Evolutionary conservation across 2,113 vertebrate species (phyloP).

Genomic region (Leptobrachium ailaonicum): DNA sequence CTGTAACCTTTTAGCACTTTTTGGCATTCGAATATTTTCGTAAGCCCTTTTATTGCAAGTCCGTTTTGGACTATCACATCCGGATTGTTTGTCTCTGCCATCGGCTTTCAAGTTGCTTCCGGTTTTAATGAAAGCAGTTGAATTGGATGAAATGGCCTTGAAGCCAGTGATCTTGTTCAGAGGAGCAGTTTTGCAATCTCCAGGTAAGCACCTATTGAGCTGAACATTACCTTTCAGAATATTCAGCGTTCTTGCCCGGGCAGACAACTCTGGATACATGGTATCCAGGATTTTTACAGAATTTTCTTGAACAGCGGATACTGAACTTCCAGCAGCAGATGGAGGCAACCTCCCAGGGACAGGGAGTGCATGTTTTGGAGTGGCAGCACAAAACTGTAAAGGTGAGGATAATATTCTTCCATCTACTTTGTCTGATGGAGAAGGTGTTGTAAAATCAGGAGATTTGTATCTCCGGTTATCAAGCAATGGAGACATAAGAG

Average conservation of each 20-base stretch:
- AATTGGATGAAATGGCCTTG: constrained; percentile 77
- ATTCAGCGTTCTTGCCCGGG: constrained; percentile 86
- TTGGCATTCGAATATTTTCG: constrained; percentile 55
- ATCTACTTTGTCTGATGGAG: constrained; percentile 59
- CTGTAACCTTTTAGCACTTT: constrained; percentile 76
- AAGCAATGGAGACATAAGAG: constrained; percentile 59
- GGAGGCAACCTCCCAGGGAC: constrained; percentile 87
- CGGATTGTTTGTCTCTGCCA: constrained; percentile 49
- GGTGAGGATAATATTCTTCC: constrained; percentile 78
- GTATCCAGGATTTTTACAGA: constrained; percentile 90
- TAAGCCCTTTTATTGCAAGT: constrained; percentile 55
- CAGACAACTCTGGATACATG: constrained; percentile 93
- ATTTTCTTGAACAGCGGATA: constrained; percentile 75
- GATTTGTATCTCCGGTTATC: constrained; percentile 58
- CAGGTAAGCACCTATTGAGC: constrained; percentile 63
- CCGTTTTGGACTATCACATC: constrained; percentile 14
- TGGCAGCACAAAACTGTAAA: constrained; percentile 89
- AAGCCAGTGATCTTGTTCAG: constrained; percentile 74
- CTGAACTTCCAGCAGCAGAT: constrained; percentile 60
- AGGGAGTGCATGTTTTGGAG: constrained; percentile 92
- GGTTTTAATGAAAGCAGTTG: constrained; percentile 90
- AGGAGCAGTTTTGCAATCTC: constrained; percentile 58
- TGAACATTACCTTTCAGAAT: constrained; percentile 86
- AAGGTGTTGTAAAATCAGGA: constrained; percentile 62
- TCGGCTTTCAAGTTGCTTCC: constrained; percentile 57